Conservation (phyloP, 2,797 vertebrate species). For the Prionace glauca region DNA sequence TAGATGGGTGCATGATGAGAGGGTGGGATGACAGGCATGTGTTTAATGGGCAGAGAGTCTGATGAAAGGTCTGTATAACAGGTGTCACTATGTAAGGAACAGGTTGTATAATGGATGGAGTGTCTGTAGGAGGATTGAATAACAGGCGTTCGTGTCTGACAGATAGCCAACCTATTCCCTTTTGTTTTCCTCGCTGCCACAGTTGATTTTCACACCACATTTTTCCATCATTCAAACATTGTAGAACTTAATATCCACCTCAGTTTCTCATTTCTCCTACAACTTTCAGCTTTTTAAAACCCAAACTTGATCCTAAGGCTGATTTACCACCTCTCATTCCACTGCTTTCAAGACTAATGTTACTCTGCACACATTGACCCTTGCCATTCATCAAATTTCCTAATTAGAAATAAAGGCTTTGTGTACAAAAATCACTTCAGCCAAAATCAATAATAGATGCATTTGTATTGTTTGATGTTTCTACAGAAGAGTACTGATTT, state of each 20-base stretch:
- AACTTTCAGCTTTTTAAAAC: background rate
- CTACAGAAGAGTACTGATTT: background rate
- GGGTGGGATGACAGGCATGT: no score
- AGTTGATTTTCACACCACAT: background rate
- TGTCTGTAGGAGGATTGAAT: no score
- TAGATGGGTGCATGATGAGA: background rate
- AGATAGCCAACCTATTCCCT: background rate
- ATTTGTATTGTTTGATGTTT: constrained; percentile 7
- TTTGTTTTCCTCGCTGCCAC: background rate
- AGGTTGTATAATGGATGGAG: no score
- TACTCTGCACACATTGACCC: background rate
- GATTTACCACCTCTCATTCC: background rate
- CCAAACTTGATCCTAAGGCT: background rate
- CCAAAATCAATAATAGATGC: background rate
- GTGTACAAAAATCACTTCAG: background rate
- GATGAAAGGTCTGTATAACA: no score
- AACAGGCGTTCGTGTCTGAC: background rate
- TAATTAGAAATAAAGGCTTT: background rate
- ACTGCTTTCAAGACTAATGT: background rate
- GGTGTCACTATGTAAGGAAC: background rate
- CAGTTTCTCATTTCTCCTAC: background rate
- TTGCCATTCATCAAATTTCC: background rate
- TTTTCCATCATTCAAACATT: no score
- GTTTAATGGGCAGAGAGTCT: background rate
- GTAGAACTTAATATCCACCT: background rate